These are phyloP conservation scores for Crotalus tigris DNA, from an alignment of 2,113 vertebrate genomes.

Conservation along the genomic window DNA sequence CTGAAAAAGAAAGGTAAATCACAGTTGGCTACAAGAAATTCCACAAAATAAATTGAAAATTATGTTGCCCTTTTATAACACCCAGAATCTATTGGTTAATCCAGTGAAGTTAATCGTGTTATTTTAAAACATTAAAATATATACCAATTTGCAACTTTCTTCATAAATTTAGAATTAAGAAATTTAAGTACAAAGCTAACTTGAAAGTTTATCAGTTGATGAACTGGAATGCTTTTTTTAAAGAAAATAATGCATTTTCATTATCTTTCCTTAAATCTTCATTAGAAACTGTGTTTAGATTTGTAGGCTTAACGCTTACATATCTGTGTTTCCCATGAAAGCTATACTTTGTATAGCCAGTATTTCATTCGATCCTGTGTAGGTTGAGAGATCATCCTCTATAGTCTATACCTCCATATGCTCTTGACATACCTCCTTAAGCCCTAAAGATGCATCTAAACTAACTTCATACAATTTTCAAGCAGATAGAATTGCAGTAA, in stretches of 20 bases:
- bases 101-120: not conserved
- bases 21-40: not conserved
- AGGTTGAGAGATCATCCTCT: not conserved
- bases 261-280: not conserved
- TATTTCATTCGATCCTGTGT: not conserved
- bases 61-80: not conserved
- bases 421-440: not conserved
- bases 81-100: not conserved
- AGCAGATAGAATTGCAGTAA: not conserved
- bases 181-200: not conserved
- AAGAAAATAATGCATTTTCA: not conserved
- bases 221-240: not conserved
- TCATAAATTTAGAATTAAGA: not conserved
- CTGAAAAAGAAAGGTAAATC: not conserved
- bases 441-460: not conserved
- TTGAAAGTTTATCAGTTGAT: not conserved
- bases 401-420: not conserved
- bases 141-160: not conserved
- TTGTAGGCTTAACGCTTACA: not conserved
- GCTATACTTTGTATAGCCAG: not conserved
- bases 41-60: not conserved
- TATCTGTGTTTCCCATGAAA: not conserved
- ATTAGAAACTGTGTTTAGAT: not conserved
- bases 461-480: not conserved
- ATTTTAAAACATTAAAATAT: not conserved